Conservation (phyloP, 1,140 invertebrate species). For the Caligus rogercresseyi region DNA sequence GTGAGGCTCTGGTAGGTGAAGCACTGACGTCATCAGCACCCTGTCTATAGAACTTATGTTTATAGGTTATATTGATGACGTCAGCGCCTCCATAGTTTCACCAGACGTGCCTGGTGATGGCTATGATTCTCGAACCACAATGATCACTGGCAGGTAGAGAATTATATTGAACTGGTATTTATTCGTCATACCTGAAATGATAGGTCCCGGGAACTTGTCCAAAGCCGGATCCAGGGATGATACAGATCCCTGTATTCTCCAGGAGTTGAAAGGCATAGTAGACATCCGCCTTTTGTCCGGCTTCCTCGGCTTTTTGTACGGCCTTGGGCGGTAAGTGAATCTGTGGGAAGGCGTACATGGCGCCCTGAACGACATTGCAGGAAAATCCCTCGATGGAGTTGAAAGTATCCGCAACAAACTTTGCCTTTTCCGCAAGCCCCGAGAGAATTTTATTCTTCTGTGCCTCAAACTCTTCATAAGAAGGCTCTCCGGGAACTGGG, state of each 20-base stretch:
- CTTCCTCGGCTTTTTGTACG: constrained; percentile 51
- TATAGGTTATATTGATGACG: too few relatives aligned
- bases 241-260: constrained; percentile 69
- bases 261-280: constrained; percentile 87
- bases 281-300: constrained; percentile 55
- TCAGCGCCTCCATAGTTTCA: too few relatives aligned
- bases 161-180: constrained; percentile 9
- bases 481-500: constrained; percentile 59
- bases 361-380: constrained; percentile 51
- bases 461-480: constrained; percentile 49
- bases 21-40: too few relatives aligned
- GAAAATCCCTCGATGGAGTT: constrained; percentile 77
- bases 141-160: too few relatives aligned
- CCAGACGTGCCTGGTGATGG: too few relatives aligned
- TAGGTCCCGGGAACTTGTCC: constrained; percentile 81
- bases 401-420: constrained; percentile 72
- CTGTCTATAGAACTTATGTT: too few relatives aligned
- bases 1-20: too few relatives aligned
- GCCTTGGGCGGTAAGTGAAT: constrained; percentile 54
- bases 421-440: constrained; percentile 54
- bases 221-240: constrained; percentile 86
- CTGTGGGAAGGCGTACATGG: constrained; percentile 92
- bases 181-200: constrained; percentile 55
- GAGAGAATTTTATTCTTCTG: constrained; percentile 64
- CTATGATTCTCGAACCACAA: too few relatives aligned